Percentiles rank a stretch among this genome's conserved stretches.
phyloP scores from a whole-genome alignment of 2,797 vertebrate genomes.

The Toxotes lorentzi region DNA sequence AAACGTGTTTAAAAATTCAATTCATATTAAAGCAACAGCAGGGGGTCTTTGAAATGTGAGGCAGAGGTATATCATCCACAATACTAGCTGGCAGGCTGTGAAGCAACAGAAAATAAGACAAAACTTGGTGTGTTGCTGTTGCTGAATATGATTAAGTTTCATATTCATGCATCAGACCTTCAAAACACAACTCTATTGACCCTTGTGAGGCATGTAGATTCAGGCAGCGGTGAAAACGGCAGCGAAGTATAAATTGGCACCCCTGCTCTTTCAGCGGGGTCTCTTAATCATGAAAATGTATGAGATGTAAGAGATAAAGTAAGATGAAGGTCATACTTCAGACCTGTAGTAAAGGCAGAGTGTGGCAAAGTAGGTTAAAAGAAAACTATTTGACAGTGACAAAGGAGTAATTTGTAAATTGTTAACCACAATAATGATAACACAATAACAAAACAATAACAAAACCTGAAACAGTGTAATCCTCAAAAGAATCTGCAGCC shows the following conservation, averaged over 20 bases:
- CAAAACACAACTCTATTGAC: conserved; percentile 33
- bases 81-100: background rate
- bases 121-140: conserved; percentile 14
- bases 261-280: conserved; percentile 10
- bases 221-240: conserved; percentile 38
- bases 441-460: no score
- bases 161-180: conserved; percentile 25
- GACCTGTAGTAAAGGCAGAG: conserved; percentile 9
- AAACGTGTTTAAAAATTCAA: conserved; percentile 5
- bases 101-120: conserved; percentile 11
- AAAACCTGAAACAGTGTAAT: background rate
- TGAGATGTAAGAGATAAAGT: conserved; percentile 35
- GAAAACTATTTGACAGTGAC: background rate
- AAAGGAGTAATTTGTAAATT: background rate
- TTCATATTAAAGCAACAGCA: conserved; percentile 23
- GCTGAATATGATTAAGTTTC: conserved; percentile 48
- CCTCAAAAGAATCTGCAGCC: background rate
- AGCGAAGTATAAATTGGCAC: background rate
- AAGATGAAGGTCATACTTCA: conserved; percentile 38
- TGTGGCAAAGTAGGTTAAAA: conserved; percentile 6
- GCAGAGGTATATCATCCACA: conserved; percentile 1
- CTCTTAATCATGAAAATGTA: conserved; percentile 42
- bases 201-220: conserved; percentile 13
- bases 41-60: conserved; percentile 35
- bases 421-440: background rate